A percentile compares a stretch with the other conserved stretches of the same genome.
These are phyloP conservation scores for Chloroclystis v-ata DNA, from an alignment of 2,888 invertebrate genomes.

Conservation along the genomic window DNA sequence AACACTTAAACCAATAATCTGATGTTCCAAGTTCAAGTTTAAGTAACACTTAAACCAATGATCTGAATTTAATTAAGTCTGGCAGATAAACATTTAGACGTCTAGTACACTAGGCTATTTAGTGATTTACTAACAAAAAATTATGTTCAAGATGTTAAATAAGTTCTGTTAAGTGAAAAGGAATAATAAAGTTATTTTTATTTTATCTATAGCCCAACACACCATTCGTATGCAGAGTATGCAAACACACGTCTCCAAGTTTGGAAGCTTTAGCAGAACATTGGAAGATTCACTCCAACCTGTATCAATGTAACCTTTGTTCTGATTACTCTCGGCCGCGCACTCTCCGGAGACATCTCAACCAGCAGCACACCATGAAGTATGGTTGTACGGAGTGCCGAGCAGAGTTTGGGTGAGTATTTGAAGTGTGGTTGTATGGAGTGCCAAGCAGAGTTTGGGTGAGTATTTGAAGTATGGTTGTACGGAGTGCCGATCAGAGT, in stretches of 20 bases:
- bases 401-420: slow-evolving; percentile 34
- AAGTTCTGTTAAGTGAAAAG: no score
- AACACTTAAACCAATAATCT: no score
- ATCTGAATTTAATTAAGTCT: no score
- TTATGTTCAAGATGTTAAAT: no score
- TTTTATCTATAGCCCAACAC: slow-evolving; percentile 5
- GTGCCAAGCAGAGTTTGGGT: slow-evolving; percentile 38
- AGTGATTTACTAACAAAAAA: no score
- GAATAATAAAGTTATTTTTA: no score
- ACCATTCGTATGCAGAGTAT: slow-evolving; percentile 15
- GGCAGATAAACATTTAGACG: no score
- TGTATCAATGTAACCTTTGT: slow-evolving; percentile 38
- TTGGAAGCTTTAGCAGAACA: slow-evolving; percentile 9
- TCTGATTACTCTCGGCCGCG: slow-evolving; percentile 24
- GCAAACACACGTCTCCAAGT: slow-evolving; percentile 8
- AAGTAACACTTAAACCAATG: no score
- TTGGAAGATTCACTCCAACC: slow-evolving; percentile 20
- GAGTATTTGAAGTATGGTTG: slow-evolving; percentile 37
- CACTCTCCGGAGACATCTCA: slow-evolving; percentile 31
- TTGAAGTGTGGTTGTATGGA: slow-evolving; percentile 35
- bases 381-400: slow-evolving; percentile 40
- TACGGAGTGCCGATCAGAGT: slow-evolving; percentile 31
- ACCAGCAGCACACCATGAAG: slow-evolving; percentile 30
- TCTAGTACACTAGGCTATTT: no score
- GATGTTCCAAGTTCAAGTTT: no score